Percentiles rank a stretch among this genome's conserved stretches.
These are phyloP conservation scores for Eurois occulta DNA, from an alignment of 2,888 invertebrate genomes.

Conservation along the genomic window DNA sequence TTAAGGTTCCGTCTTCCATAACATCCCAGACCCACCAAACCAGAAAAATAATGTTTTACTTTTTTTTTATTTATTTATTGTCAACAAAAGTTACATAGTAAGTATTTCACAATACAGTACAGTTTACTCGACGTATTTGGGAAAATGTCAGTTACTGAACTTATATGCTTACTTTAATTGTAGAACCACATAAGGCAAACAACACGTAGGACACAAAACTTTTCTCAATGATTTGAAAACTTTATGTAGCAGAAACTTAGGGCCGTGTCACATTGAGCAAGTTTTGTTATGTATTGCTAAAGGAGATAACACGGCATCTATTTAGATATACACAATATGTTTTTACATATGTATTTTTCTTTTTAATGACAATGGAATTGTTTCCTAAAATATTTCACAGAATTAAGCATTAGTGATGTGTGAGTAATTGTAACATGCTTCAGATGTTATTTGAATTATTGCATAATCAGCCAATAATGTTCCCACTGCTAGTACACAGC, in stretches of 20 bases:
- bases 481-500: background rate
- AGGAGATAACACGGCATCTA: background rate
- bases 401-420: background rate
- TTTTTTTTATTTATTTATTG: too few species aligned
- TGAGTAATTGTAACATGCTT: background rate
- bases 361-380: background rate
- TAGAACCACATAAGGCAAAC: background rate
- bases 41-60: background rate
- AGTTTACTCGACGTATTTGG: too few species aligned
- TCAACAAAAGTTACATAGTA: too few species aligned
- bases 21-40: background rate
- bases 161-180: background rate
- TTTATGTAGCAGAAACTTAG: constrained; percentile 14
- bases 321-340: background rate
- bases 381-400: background rate
- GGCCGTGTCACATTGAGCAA: background rate
- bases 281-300: constrained; percentile 5
- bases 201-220: background rate
- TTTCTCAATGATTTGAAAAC: constrained; percentile 41
- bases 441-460: too few species aligned
- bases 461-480: background rate
- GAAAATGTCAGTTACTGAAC: background rate
- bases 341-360: background rate
- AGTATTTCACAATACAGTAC: too few species aligned
- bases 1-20: background rate